Evolutionary conservation across 2,888 invertebrate genomes (phyloP), one percentile per base, ranked within the genome.

Genomic region (Urechis unicinctus): DNA sequence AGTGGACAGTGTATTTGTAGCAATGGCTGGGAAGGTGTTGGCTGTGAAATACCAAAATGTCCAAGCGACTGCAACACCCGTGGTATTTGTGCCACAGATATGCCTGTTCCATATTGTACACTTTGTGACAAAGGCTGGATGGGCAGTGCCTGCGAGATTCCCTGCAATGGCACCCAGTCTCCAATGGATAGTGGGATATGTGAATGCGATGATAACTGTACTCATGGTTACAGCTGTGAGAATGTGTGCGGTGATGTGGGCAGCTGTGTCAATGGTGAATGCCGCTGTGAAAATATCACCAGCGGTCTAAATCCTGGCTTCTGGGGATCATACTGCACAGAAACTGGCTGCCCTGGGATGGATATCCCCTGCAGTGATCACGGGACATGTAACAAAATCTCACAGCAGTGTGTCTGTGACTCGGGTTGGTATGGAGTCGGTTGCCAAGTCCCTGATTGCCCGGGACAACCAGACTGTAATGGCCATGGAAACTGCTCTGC

Each of bases 71-170:
- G 70, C 56, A 61, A 56, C 49, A 31, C 31, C 17, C 44, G 59
- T 2, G 70, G 70, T 1, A 17, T 31, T 2, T 70, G 70, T 56
- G 31, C 42, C 17, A 25, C 28, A 2, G 21, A 21, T 25, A 57
- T 57, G 26, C 55, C 57, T 21, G 45, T 61, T 5, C 70, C 70
- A 1, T 58, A 50, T 52, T 70, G 70, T 61, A 57, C 56, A 5
- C 58, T 60, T 50, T 70, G 70, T 59, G 54, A 57, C 9, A 41
- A 50, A 5, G 69, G 69, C 43, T 70, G 67, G 68, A 69, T 70
- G 68, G 68, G 68, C 21, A 51, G 46, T 13, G 65, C 66, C 25
- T 70, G 70, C 60, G 65, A 66, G 25, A 56, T 53, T 21, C 63
- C 60, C 22, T 70, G 70, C 57, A 48, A 65, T 53, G 70, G 70